Conservation (phyloP, 2,797 vertebrate genomes). For the Ateles fusciceps region DNA sequence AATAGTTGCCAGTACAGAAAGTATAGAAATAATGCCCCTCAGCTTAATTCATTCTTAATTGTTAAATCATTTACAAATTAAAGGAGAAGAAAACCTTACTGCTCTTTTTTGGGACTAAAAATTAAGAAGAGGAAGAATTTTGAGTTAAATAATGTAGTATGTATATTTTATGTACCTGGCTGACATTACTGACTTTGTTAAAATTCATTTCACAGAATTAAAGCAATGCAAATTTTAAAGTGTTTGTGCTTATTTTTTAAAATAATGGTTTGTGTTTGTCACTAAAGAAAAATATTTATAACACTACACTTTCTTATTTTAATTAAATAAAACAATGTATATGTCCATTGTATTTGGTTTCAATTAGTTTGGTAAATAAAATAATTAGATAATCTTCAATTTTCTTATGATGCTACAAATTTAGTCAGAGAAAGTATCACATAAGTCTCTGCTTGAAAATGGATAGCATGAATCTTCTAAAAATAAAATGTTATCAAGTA, state of each 20-base stretch:
- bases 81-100: neutral
- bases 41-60: conserved; percentile 6
- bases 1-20: neutral
- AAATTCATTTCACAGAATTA: conserved; percentile 29
- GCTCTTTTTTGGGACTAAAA: neutral
- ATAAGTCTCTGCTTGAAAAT: neutral
- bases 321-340: conserved; percentile 7
- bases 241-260: neutral
- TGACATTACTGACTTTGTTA: conserved; percentile 5
- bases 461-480: neutral
- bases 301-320: neutral
- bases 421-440: neutral
- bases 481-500: conserved; percentile 2
- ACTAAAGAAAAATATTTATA: conserved; percentile 27
- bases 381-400: neutral
- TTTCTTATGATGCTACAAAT: neutral
- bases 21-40: neutral
- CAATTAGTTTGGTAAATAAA: conserved; percentile 9
- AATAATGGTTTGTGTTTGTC: neutral
- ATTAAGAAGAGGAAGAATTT: neutral
- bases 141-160: neutral
- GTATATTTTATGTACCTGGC: neutral
- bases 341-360: neutral
- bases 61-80: neutral
- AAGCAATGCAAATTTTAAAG: conserved; percentile 1